These are phyloP conservation scores for Saccostrea glomerata DNA, from an alignment of 1,140 invertebrate genomes.

Conservation along the genomic window DNA sequence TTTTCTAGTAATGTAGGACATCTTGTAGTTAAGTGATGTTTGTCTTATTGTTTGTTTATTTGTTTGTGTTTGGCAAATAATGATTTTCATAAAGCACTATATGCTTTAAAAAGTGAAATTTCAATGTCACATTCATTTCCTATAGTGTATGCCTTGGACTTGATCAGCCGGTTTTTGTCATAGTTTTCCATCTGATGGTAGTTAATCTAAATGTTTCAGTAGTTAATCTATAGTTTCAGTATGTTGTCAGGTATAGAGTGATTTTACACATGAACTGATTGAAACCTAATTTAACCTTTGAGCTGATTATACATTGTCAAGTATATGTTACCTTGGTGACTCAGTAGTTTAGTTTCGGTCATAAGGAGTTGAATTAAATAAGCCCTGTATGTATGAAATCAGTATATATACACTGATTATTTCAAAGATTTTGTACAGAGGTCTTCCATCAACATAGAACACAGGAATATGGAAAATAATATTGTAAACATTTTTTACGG, in stretches of 20 bases:
- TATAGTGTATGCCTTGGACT: not conserved
- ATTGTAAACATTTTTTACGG: too few relatives aligned
- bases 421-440: too few relatives aligned
- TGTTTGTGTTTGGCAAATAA: not conserved
- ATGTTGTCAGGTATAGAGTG: too few relatives aligned
- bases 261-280: conserved; percentile 24
- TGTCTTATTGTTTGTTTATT: not conserved
- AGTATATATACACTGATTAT: too few relatives aligned
- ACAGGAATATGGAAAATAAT: too few relatives aligned
- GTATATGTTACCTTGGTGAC: conserved; percentile 2
- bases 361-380: too few relatives aligned
- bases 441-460: too few relatives aligned
- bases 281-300: not conserved
- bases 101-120: not conserved
- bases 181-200: not conserved
- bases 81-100: not conserved
- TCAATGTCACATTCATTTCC: not conserved
- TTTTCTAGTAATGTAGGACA: not conserved
- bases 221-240: not conserved
- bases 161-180: not conserved
- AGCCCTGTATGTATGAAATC: too few relatives aligned
- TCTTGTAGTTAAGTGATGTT: not conserved
- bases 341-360: not conserved
- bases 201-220: not conserved
- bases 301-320: not conserved